Conservation (phyloP, 2,888 invertebrate species). For the Himalopsyche japonica region DNA sequence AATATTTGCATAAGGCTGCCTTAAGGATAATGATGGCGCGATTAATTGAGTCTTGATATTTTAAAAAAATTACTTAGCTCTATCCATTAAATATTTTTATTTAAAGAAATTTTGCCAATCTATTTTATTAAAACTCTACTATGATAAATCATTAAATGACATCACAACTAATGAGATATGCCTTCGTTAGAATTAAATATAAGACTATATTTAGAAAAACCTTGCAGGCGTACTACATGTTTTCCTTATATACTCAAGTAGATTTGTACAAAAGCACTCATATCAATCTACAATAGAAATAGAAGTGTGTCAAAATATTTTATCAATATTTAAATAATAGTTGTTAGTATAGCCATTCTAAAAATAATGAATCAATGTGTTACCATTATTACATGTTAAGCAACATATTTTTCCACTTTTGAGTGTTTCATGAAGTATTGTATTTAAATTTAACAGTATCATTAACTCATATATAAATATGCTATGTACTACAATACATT, state of each 20-base stretch:
- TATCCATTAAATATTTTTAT: background rate
- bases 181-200: background rate
- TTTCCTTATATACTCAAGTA: background rate
- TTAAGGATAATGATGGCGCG: background rate
- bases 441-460: too few relatives aligned
- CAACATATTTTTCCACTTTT: too few relatives aligned
- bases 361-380: too few relatives aligned
- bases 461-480: too few relatives aligned
- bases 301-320: too few relatives aligned
- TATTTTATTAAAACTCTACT: background rate
- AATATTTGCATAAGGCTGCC: background rate
- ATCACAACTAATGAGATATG: background rate
- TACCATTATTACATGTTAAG: too few relatives aligned
- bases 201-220: background rate
- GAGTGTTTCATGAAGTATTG: too few relatives aligned
- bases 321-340: too few relatives aligned
- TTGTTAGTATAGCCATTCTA: too few relatives aligned
- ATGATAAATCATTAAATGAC: background rate
- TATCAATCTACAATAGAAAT: too few relatives aligned
- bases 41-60: background rate
- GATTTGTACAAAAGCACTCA: background rate
- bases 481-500: too few relatives aligned
- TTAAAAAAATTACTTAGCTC: background rate
- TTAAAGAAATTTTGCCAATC: background rate
- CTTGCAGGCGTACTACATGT: background rate